Evolutionary conservation across 2,113 vertebrate species (phyloP).

Genomic region (Chiloscyllium plagiosum): DNA sequence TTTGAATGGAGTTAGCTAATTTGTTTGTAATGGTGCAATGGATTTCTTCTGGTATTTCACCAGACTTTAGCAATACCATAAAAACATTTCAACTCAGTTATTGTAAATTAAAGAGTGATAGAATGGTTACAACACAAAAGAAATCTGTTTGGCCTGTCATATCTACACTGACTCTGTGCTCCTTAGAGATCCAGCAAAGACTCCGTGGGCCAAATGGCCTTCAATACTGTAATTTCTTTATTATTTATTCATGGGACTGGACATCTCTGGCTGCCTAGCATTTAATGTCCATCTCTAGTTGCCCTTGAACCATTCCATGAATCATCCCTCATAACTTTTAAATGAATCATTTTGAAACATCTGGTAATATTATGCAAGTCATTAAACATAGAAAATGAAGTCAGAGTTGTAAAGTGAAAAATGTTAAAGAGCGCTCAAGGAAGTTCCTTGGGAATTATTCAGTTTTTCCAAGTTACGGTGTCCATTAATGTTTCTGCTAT

Average conservation of each 20-base stretch:
- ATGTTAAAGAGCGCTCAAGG: neutral
- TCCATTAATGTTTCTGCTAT: neutral
- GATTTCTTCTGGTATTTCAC: neutral
- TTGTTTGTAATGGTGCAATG: neutral
- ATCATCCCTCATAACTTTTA: neutral
- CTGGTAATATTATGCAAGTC: neutral
- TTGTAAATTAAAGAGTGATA: neutral
- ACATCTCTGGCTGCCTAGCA: too few relatives aligned
- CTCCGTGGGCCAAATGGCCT: too few relatives aligned
- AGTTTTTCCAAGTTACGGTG: neutral
- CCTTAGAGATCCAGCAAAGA: too few relatives aligned
- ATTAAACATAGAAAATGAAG: neutral
- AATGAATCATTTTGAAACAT: neutral
- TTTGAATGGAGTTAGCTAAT: neutral
- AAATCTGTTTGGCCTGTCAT: too few relatives aligned
- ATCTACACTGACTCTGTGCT: too few relatives aligned
- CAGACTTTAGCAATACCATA: neutral
- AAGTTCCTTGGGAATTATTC: neutral
- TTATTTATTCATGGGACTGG: too few relatives aligned
- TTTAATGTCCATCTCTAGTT: too few relatives aligned
- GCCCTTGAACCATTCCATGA: too few relatives aligned
- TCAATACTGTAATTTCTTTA: too few relatives aligned
- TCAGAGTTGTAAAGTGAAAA: neutral
- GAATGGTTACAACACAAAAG: too few relatives aligned
- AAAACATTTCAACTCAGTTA: neutral